Percentiles rank a stretch among this genome's conserved stretches.
Conservation (phyloP, 2,797 vertebrate genomes). For the Pachyuromys duprasi region DNA sequence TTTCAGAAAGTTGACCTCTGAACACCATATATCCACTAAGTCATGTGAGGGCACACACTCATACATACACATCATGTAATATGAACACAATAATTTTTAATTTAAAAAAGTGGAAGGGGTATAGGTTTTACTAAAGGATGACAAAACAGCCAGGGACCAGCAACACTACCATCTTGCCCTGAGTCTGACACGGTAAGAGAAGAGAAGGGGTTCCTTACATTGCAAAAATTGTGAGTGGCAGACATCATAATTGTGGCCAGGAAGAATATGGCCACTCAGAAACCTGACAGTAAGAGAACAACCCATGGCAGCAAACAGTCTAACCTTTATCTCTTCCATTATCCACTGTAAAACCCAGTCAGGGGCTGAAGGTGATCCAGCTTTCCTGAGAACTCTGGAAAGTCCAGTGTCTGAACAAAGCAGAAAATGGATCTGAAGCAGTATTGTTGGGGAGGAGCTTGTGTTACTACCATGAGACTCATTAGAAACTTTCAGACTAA, state of each 20-base stretch:
- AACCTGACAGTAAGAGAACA: neutral
- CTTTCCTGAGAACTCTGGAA: neutral
- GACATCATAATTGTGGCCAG: neutral
- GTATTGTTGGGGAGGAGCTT: neutral
- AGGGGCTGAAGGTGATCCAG: neutral
- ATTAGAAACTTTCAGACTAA: constrained; percentile 10
- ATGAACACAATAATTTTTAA: neutral
- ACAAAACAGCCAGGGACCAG: neutral
- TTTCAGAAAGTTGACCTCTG: neutral
- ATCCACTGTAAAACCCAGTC: neutral
- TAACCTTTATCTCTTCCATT: neutral
- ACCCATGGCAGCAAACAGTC: neutral
- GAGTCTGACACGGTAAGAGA: neutral
- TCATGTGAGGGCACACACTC: neutral
- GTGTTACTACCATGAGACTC: neutral
- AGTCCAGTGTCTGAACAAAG: neutral
- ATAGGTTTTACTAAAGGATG: neutral
- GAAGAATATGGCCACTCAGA: neutral
- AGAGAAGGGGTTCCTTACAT: neutral
- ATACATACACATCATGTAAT: neutral
- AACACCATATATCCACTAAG: no score
- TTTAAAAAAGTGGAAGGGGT: neutral
- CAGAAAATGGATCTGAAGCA: neutral
- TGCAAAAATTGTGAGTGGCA: neutral
- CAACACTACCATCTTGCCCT: neutral